These are phyloP conservation scores for Lepisosteus oculatus DNA, from an alignment of 2,113 vertebrate species.

Conservation along the genomic window DNA sequence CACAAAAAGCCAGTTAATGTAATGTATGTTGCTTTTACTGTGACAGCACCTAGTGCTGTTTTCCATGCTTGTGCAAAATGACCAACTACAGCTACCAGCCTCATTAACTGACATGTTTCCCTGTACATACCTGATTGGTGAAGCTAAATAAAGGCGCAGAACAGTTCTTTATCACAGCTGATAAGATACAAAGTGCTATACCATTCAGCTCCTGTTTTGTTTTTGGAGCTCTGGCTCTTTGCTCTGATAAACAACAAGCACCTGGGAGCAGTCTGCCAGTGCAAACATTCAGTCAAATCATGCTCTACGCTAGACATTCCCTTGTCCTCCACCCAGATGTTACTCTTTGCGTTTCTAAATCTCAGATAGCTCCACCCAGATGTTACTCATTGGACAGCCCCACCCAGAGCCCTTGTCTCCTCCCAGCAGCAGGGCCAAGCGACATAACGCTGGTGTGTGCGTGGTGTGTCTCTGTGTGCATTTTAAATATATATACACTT, in stretches of 20 bases:
- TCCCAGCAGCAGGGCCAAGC: neutral
- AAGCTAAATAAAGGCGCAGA: neutral
- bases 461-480: constrained; percentile 4
- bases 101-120: neutral
- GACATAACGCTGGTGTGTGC: neutral
- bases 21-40: neutral
- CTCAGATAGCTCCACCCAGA: neutral
- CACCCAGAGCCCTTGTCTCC: neutral
- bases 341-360: neutral
- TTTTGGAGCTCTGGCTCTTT: neutral
- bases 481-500: constrained; percentile 60
- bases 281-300: neutral
- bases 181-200: neutral
- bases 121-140: constrained; percentile 2
- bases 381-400: too few relatives aligned
- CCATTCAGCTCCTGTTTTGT: neutral
- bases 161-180: neutral
- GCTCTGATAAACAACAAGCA: neutral
- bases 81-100: neutral
- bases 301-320: neutral
- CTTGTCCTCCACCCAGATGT: neutral
- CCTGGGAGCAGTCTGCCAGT: constrained; percentile 5
- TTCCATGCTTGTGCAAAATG: neutral
- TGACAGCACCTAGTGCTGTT: neutral
- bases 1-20: neutral